These are phyloP conservation scores for Phlogophora meticulosa DNA, from an alignment of 2,888 invertebrate species.

Conservation along the genomic window DNA sequence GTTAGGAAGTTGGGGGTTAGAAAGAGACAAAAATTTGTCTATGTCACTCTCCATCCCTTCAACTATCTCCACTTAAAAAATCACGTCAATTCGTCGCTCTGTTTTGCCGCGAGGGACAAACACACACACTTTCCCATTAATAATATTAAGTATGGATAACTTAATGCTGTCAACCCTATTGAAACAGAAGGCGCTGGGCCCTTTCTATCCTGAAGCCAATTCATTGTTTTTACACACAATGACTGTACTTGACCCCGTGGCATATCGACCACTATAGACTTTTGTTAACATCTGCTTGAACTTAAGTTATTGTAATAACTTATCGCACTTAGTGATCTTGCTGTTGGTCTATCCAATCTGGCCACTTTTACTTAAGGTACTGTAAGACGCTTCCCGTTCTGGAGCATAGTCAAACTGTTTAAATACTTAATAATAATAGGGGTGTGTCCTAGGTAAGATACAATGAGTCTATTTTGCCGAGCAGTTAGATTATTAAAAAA, in stretches of 20 bases:
- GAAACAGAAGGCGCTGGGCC: constrained; percentile 31
- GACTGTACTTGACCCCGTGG: constrained; percentile 61
- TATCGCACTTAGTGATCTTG: constrained; percentile 35
- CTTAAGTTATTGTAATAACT: constrained; percentile 17
- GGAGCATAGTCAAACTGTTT: too few relatives aligned
- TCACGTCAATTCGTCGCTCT: too few relatives aligned
- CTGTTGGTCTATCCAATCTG: background rate
- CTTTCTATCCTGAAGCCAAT: constrained; percentile 56
- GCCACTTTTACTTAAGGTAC: background rate
- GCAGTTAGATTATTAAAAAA: too few relatives aligned
- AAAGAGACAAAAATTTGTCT: too few relatives aligned
- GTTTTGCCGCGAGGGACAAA: too few relatives aligned
- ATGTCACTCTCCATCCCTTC: too few relatives aligned
- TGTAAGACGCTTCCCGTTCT: background rate
- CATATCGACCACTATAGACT: constrained; percentile 36
- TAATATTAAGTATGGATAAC: background rate
- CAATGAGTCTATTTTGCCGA: too few relatives aligned
- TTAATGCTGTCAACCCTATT: constrained; percentile 42
- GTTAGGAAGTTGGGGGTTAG: too few relatives aligned
- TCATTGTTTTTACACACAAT: constrained; percentile 61
- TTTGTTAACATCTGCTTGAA: constrained; percentile 25
- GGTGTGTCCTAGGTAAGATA: too few relatives aligned
- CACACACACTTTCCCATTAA: too few relatives aligned
- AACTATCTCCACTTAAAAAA: too few relatives aligned
- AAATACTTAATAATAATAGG: too few relatives aligned